Conservation (phyloP, 2,113 vertebrate species). For the Salminus brasiliensis region DNA sequence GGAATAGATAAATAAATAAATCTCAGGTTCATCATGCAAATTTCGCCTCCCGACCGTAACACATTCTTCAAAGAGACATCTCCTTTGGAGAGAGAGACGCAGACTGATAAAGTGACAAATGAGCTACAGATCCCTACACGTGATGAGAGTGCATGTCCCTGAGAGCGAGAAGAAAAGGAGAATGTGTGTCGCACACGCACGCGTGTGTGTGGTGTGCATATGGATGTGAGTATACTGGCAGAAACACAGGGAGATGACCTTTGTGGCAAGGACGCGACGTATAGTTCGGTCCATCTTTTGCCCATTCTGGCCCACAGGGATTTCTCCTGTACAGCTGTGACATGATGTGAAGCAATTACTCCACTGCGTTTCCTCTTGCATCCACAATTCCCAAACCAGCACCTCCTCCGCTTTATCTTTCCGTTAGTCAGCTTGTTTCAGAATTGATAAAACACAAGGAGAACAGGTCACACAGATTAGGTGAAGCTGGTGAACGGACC, state of each 20-base stretch:
- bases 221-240: background rate
- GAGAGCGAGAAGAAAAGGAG: conserved; percentile 19
- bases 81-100: conserved; percentile 91
- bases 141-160: conserved; percentile 46
- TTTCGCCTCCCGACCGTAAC: conserved; percentile 83
- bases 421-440: conserved; percentile 1
- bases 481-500: background rate
- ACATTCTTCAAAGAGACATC: conserved; percentile 97
- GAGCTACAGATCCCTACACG: conserved; percentile 82
- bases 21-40: conserved; percentile 89
- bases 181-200: background rate
- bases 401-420: conserved; percentile 4
- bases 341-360: background rate
- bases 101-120: conserved; percentile 94
- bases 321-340: background rate
- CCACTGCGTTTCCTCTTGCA: background rate
- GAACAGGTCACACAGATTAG: background rate
- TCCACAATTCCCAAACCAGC: background rate
- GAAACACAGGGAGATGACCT: conserved; percentile 73
- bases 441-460: conserved; percentile 23
- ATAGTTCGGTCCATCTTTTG: background rate
- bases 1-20: conserved; percentile 72
- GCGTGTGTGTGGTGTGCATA: conserved; percentile 18
- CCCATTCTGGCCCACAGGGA: background rate
- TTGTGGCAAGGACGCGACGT: conserved; percentile 80